These are phyloP conservation scores for Brenthis ino DNA, from an alignment of 2,888 invertebrate genomes.

Conservation along the genomic window DNA sequence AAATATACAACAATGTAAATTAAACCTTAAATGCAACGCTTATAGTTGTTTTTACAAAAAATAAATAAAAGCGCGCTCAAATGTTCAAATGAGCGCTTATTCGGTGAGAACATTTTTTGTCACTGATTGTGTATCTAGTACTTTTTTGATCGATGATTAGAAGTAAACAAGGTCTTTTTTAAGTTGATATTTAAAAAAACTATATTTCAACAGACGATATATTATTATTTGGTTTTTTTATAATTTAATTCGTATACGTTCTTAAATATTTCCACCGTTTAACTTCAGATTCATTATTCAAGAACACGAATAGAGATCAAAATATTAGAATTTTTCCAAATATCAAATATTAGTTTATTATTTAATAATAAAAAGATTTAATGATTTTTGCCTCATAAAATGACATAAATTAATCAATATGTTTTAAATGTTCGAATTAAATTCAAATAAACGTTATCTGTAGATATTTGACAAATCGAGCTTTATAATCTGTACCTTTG, in stretches of 20 bases:
- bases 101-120: too few relatives aligned
- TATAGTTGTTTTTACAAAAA: too few relatives aligned
- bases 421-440: slow-evolving; percentile 11
- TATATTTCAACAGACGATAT: neutral
- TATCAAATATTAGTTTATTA: neutral
- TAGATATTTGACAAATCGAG: slow-evolving; percentile 1
- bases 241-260: slow-evolving; percentile 12
- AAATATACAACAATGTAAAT: too few relatives aligned
- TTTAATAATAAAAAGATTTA: neutral
- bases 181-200: neutral
- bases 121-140: too few relatives aligned
- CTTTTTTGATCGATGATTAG: too few relatives aligned
- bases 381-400: neutral
- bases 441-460: slow-evolving; percentile 20
- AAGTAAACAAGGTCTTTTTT: neutral
- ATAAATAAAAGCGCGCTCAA: too few relatives aligned
- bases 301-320: slow-evolving; percentile 3
- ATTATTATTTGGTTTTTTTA: neutral
- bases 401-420: neutral
- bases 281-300: slow-evolving; percentile 1
- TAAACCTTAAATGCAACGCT: too few relatives aligned
- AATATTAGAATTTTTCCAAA: neutral
- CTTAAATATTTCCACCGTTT: slow-evolving; percentile 5
- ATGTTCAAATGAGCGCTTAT: too few relatives aligned
- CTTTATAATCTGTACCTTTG: neutral